Percentiles rank a stretch among this genome's conserved stretches.
Evolutionary conservation across 2,888 invertebrate species (phyloP).

Genomic region (Caenorhabditis sulstoni): DNA sequence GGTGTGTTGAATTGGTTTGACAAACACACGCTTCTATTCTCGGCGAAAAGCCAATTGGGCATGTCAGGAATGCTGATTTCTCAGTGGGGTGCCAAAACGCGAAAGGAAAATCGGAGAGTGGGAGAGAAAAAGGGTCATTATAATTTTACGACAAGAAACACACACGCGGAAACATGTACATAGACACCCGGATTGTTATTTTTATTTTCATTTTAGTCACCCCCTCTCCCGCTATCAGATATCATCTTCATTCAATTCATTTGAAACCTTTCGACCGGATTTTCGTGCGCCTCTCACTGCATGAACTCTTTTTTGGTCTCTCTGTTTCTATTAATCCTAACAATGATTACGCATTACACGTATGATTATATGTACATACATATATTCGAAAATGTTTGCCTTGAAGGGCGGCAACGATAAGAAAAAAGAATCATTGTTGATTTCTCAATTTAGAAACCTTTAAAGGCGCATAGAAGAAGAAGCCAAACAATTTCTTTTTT

Average conservation of each 20-base stretch:
- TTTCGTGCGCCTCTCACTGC: no score
- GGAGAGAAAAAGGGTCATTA: neutral
- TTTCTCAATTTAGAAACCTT: no score
- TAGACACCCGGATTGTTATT: conserved; percentile 1
- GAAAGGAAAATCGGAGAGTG: neutral
- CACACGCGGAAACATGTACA: neutral
- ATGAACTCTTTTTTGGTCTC: no score
- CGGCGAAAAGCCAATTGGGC: neutral
- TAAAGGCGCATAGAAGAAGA: no score
- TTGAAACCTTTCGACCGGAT: no score
- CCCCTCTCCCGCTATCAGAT: neutral
- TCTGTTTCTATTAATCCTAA: no score
- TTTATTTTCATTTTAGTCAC: no score
- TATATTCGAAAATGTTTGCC: neutral
- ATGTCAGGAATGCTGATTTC: conserved; percentile 6
- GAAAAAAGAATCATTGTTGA: neutral
- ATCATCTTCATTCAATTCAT: neutral
- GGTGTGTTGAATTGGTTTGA: conserved; percentile 55
- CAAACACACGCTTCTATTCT: conserved; percentile 36
- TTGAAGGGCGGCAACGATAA: neutral
- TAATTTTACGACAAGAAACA: conserved; percentile 18
- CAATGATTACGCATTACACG: neutral
- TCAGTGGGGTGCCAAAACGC: conserved; percentile 30
- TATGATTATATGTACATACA: neutral
- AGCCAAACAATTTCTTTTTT: no score